Evolutionary conservation across 2,113 vertebrate genomes (phyloP).

Genomic region (Salminus brasiliensis): DNA sequence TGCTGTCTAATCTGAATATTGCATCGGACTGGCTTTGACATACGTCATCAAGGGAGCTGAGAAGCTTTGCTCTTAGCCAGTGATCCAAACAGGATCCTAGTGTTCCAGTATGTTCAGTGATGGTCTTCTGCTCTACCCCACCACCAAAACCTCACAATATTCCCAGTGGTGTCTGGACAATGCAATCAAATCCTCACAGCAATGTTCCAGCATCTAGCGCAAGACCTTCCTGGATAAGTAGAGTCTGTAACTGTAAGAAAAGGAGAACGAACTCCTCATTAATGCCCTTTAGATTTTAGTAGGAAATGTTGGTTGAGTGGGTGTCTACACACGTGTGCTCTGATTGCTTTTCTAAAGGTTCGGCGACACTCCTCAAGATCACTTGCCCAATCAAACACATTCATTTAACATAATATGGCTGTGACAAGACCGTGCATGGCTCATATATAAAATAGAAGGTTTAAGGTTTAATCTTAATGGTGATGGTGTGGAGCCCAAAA

Average conservation of each 20-base stretch:
- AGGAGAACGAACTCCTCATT: neutral
- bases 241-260: too few species aligned
- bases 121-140: neutral
- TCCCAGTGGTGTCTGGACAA: neutral
- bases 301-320: too few species aligned
- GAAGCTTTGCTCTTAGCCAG: neutral
- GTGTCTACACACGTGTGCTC: neutral
- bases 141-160: neutral
- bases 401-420: neutral
- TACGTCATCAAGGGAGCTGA: neutral
- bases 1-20: neutral
- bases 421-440: neutral
- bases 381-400: neutral
- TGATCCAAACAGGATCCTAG: neutral
- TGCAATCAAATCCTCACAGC: too few species aligned
- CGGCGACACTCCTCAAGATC: neutral
- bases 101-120: neutral
- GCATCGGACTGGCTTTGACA: neutral
- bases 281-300: neutral
- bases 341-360: neutral
- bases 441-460: neutral
- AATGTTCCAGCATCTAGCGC: too few species aligned
- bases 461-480: slow-evolving; percentile 21
- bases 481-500: neutral
- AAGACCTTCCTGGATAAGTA: too few species aligned